Conservation (phyloP, 2,113 vertebrate species). For the Emydocephalus ijimae region DNA sequence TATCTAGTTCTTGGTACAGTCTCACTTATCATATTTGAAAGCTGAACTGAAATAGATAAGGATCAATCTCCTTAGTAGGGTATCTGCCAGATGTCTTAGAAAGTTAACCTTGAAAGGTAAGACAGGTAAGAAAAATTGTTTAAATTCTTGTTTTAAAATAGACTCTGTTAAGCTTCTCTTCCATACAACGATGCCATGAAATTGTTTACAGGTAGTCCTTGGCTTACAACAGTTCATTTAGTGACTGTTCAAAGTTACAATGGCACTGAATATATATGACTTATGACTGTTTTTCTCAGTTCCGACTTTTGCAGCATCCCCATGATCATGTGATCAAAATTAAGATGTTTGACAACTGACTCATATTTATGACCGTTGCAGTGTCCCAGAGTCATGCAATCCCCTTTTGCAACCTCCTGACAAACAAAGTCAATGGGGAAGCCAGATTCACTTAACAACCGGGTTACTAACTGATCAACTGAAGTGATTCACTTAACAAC, state of each 20-base stretch:
- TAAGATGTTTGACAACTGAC: background rate
- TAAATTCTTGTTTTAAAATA: background rate
- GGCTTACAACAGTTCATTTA: too few relatives aligned
- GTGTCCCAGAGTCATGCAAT: background rate
- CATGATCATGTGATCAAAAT: background rate
- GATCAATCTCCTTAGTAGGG: background rate
- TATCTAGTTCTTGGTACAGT: background rate
- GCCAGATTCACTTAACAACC: background rate
- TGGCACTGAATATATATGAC: too few relatives aligned
- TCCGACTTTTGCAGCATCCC: background rate
- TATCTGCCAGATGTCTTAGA: background rate
- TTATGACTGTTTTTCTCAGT: background rate
- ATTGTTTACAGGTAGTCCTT: background rate
- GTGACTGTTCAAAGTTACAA: too few relatives aligned
- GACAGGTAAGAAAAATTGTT: background rate
- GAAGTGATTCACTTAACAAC: too few relatives aligned
- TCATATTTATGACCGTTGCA: background rate
- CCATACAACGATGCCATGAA: background rate
- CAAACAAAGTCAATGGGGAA: background rate
- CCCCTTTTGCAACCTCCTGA: background rate
- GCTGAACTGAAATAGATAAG: background rate
- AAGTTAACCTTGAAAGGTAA: background rate
- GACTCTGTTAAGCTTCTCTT: background rate
- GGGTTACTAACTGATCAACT: background rate
- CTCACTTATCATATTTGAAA: background rate